phyloP scores from a whole-genome alignment of 1,140 invertebrate genomes.

The Melitaea cinxia region DNA sequence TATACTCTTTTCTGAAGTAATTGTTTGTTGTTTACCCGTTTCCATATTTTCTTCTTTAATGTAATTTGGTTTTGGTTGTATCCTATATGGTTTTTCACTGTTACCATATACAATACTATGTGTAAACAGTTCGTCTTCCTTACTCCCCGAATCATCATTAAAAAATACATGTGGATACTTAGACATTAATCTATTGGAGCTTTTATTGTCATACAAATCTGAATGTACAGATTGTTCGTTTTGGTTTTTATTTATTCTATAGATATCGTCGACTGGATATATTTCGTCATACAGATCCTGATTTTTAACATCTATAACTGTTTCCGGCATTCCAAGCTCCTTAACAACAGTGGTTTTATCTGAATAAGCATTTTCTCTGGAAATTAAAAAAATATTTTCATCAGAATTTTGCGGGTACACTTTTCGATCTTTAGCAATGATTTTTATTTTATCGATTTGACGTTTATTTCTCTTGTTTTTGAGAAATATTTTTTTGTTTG shows the following conservation, averaged over 20 bases:
- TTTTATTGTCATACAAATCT: conserved; percentile 37
- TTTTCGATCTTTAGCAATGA: conserved; percentile 59
- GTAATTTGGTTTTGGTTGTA: conserved; percentile 23
- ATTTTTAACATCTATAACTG: conserved; percentile 30
- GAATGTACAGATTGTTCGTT: conserved; percentile 28
- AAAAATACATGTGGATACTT: conserved; percentile 74
- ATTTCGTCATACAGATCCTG: conserved; percentile 38
- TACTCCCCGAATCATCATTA: conserved; percentile 48
- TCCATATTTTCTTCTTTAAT: conserved; percentile 9
- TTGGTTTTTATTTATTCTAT: conserved; percentile 32
- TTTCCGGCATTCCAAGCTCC: conserved; percentile 43
- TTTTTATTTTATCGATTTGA: conserved; percentile 62
- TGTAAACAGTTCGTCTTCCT: conserved; percentile 44
- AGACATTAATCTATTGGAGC: conserved; percentile 53
- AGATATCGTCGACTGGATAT: conserved; percentile 33
- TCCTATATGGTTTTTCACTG: conserved; percentile 26
- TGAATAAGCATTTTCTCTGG: conserved; percentile 33
- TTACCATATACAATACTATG: conserved; percentile 20
- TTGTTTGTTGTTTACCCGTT: background rate
- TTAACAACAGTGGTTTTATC: conserved; percentile 47
- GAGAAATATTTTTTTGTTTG: conserved; percentile 50
- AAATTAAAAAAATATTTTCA: conserved; percentile 52
- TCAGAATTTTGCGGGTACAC: conserved; percentile 48
- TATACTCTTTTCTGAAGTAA: conserved; percentile 14
- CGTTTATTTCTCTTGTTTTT: conserved; percentile 66